A percentile compares a stretch with the other conserved stretches of the same genome.
These are phyloP conservation scores for Muschampia plurimacula DNA, from an alignment of 2,888 invertebrate species.

Conservation along the genomic window DNA sequence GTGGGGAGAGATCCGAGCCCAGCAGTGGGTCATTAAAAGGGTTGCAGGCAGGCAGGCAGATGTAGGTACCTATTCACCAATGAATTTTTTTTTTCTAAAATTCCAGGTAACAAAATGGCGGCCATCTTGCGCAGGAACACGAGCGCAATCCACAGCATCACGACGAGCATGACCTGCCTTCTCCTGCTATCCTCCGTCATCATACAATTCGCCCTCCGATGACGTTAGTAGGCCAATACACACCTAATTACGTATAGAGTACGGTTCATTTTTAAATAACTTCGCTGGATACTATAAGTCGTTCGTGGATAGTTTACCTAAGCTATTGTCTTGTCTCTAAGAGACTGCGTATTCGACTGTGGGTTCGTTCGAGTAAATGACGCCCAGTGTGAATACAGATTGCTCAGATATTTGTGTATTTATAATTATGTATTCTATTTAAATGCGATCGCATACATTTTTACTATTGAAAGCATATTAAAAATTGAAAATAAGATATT, in stretches of 20 bases:
- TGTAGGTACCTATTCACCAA: too few species aligned
- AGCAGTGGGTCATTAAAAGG: too few species aligned
- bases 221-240: constrained; percentile 61
- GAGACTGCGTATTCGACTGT: not conserved
- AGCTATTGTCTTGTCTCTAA: not conserved
- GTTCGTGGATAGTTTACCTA: constrained; percentile 35
- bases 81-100: too few species aligned
- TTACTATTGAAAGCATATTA: not conserved
- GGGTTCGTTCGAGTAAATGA: constrained; percentile 4
- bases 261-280: constrained; percentile 42
- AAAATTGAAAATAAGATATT: too few species aligned
- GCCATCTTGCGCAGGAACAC: constrained; percentile 80
- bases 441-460: not conserved
- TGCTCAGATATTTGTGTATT: not conserved
- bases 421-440: not conserved
- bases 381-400: not conserved
- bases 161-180: constrained; percentile 75
- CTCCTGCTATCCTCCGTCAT: constrained; percentile 70
- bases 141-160: constrained; percentile 79
- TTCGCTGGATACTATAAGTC: constrained; percentile 43
- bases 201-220: constrained; percentile 76
- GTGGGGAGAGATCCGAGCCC: too few species aligned
- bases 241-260: constrained; percentile 36
- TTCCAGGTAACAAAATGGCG: constrained; percentile 82
- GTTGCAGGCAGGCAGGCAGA: too few species aligned